Conservation (phyloP, 2,888 invertebrate species). For the Parnassius mnemosyne region DNA sequence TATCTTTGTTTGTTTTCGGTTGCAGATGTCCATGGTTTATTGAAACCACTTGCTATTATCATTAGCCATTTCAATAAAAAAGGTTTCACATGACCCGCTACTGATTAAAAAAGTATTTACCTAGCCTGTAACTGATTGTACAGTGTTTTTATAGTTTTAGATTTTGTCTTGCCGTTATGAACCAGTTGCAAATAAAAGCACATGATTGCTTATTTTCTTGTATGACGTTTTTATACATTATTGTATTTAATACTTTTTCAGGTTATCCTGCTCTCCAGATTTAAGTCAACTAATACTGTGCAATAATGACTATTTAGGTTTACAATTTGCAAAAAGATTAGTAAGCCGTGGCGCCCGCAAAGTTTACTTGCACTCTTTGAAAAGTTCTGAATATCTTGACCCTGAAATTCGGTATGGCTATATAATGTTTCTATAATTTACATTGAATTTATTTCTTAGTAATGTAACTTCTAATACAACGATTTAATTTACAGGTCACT, state of each 20-base stretch:
- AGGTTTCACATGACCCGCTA: no score
- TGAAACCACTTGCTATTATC: no score
- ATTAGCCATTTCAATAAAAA: no score
- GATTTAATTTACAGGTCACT: conserved; percentile 32
- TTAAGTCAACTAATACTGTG: conserved; percentile 43
- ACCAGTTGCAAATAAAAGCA: no score
- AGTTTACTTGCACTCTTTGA: conserved; percentile 37
- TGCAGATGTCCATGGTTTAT: no score
- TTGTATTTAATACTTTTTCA: conserved; percentile 30
- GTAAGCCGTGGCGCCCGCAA: conserved; percentile 47
- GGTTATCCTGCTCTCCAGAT: conserved; percentile 39
- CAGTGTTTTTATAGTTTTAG: no score
- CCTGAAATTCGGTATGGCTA: conserved; percentile 36
- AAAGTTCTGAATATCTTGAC: conserved; percentile 28
- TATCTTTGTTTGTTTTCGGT: no score
- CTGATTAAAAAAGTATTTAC: no score
- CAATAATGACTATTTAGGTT: conserved; percentile 39
- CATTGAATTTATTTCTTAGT: not conserved
- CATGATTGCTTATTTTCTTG: no score
- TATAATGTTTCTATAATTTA: not conserved
- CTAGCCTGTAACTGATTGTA: no score
- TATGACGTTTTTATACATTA: not conserved
- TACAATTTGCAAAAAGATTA: conserved; percentile 44
- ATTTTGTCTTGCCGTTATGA: no score
- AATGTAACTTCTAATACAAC: not conserved